Evolutionary conservation across 2,888 invertebrate genomes (phyloP), one percentile per base, ranked within the genome.

Genomic region (Notocelia uddmanniana): DNA sequence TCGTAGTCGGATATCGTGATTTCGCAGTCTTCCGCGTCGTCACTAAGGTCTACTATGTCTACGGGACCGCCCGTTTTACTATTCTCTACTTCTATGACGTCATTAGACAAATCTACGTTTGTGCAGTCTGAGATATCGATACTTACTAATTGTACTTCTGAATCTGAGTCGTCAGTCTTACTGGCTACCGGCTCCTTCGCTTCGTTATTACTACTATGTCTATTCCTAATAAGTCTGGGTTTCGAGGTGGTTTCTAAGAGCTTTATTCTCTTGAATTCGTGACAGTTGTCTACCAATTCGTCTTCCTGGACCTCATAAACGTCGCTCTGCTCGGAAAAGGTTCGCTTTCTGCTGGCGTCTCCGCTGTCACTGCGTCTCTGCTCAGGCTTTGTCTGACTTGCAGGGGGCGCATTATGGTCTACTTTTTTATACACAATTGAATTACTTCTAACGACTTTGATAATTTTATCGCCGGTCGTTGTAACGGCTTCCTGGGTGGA

Each of bases 351-450:
- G 64, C 78, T 82, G 5, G 19, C 48, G n/a, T 76, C 80, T 0
- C 74, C 79, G 55, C 80, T 81, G n/a, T 88, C 89, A 34, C 48
- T 79, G 0, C 73, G 79, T 74, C 87, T 90, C 1, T 76, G 79
- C 3, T 86, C 89, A 0, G 78, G 64, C 80, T 85, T 90, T 5
- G 78, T 64, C 6, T 81, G 84, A 59, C 69, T 79, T 0, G 83
- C 79, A 0, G 83, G 75, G 0, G 86, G 80, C 0, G 83, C 77
- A 48, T 79, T 84, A 1, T 82, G 80, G 55, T 91, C 91, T 1
- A 93, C 74, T 75, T 93, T 91, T 76, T 90, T 93, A 69, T 93
- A 93, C 31, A 93, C 91, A 68, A 93, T 85, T 1, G 93, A 93
- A 72, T 93, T 93, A 76, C 89, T 93, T 63, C 93, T 81, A 15